A percentile compares a stretch with the other conserved stretches of the same genome.
Conservation (phyloP, 1,140 invertebrate genomes). For the Bombus difficillimus region DNA sequence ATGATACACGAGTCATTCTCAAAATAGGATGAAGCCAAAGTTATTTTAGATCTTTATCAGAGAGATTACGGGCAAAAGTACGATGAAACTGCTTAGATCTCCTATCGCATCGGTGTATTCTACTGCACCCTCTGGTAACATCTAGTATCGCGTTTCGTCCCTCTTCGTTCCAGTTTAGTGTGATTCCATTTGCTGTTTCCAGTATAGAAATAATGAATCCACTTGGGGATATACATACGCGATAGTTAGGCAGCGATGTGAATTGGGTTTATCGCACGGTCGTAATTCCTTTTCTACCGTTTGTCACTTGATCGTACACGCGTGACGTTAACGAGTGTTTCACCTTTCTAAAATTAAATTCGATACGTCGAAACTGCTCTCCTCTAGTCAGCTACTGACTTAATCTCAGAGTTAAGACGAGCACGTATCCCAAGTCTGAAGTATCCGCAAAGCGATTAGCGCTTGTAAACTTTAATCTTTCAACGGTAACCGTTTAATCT, state of each 20-base stretch:
- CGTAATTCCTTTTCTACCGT: background rate
- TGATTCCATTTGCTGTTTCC: background rate
- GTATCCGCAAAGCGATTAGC: constrained; percentile 20
- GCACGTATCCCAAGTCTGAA: background rate
- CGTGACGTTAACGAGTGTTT: too few species aligned
- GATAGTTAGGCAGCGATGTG: background rate
- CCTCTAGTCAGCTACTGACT: background rate
- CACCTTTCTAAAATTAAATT: background rate
- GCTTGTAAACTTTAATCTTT: constrained; percentile 34
- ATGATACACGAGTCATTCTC: background rate
- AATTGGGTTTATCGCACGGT: background rate
- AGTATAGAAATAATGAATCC: background rate
- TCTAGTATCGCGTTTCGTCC: background rate
- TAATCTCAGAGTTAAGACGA: too few species aligned
- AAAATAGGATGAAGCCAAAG: background rate
- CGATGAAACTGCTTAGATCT: background rate
- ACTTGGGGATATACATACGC: background rate
- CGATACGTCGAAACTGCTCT: background rate
- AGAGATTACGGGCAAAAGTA: background rate
- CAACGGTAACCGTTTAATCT: constrained; percentile 30
- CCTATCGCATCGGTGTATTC: background rate
- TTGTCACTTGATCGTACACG: background rate
- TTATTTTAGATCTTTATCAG: background rate
- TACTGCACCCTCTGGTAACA: background rate
- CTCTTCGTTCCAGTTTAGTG: background rate